phyloP scores from a whole-genome alignment of 2,797 vertebrate genomes.

The Melopsittacus undulatus region DNA sequence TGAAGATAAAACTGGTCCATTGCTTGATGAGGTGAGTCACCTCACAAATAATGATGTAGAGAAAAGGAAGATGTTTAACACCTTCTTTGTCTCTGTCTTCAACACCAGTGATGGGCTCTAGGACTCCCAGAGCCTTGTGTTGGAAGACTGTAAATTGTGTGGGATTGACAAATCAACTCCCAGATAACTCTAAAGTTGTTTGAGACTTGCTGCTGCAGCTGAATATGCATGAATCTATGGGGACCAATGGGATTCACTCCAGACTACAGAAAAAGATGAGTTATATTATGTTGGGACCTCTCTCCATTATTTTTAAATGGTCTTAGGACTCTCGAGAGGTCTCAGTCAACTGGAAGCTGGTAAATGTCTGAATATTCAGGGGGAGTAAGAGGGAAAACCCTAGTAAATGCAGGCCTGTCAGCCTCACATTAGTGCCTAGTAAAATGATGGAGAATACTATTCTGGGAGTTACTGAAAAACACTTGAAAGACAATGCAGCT shows the following conservation, averaged over 20 bases:
- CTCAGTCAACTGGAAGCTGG: background rate
- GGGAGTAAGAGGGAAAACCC: background rate
- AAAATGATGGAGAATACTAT: background rate
- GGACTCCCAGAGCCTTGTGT: background rate
- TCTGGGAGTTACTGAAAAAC: background rate
- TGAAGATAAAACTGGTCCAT: background rate
- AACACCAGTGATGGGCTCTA: fast-evolving
- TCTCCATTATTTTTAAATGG: background rate
- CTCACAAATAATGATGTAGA: background rate
- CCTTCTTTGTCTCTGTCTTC: background rate
- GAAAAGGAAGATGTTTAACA: background rate
- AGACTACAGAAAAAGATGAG: background rate
- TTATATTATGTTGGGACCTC: background rate
- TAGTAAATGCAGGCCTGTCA: background rate
- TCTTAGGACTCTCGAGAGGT: background rate
- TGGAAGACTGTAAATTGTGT: background rate
- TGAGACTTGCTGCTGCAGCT: background rate
- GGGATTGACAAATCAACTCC: background rate
- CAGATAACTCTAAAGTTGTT: background rate
- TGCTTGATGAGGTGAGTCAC: background rate
- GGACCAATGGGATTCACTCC: background rate
- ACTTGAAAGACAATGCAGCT: background rate
- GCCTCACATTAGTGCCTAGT: background rate
- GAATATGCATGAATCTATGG: fast-evolving
- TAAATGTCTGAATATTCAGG: background rate